Percentiles rank a stretch among this genome's conserved stretches.
phyloP scores from a whole-genome alignment of 2,113 vertebrate genomes.

The Gymnorhina tibicen region DNA sequence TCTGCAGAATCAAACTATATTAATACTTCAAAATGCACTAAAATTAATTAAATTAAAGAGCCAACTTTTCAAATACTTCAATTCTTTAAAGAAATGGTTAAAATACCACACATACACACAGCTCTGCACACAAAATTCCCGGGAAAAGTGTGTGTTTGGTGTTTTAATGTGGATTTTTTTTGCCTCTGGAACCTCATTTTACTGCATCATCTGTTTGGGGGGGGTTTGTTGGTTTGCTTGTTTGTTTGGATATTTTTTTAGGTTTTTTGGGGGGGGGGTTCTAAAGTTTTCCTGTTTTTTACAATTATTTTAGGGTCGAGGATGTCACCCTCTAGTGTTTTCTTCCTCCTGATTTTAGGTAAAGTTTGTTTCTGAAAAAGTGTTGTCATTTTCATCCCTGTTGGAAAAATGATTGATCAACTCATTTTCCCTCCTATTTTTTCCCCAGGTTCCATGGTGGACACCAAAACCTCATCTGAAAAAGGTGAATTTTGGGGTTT shows the following conservation, averaged over 20 bases:
- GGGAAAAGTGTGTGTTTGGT: not conserved
- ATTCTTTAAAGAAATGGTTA: not conserved
- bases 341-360: not conserved
- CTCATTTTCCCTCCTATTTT: not conserved
- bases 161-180: not conserved
- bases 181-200: not conserved
- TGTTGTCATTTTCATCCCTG: not conserved
- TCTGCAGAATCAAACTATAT: no score
- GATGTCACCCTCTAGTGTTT: not conserved
- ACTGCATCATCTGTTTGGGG: not conserved
- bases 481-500: not conserved
- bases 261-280: not conserved
- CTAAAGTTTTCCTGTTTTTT: not conserved
- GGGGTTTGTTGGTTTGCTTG: not conserved
- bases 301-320: not conserved
- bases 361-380: not conserved
- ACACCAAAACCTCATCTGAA: not conserved
- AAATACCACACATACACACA: not conserved
- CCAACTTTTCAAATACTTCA: not conserved
- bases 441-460: not conserved
- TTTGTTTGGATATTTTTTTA: not conserved
- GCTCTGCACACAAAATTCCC: not conserved
- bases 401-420: not conserved
- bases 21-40: not conserved
- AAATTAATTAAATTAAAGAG: not conserved